Base-by-base conservation (phyloP, 2,797 vertebrate species). In the Oryzias dopingdopingensis region DNA sequence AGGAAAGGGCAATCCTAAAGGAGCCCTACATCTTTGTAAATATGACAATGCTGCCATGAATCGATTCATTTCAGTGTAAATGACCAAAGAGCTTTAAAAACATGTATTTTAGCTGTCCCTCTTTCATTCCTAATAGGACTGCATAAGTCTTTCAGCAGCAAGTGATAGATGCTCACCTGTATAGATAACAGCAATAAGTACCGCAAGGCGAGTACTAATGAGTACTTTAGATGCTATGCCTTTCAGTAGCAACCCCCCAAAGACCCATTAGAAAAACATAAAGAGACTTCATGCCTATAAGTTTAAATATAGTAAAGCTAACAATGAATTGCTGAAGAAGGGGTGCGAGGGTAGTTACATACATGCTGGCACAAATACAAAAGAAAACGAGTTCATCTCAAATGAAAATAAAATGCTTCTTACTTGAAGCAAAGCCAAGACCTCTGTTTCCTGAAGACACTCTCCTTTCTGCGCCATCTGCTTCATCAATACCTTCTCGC, bases 381-480 rank as follows among this genome's bases (percentile, higher is more conserved):
- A 40, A 20, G 63, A 51, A 66, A 17, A 29, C 14, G 12, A 71
- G 40, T 80, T 85, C 67, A 80, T 78, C 60, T 59, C 22, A 40
- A 79, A 67, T 54, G 69, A 82, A 84, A 81, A 81, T 68, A 76
- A 81, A 74, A 72, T 80, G 71, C 50, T 43, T 70, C 60, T 8
- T 46, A 80, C 65, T 70, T 46, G 62, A 62, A 76, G 42, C 24
- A 3, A 73, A 81, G 83, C 81, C 82, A 75, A 53, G 85, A 86
- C 76, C 77, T 83, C 70, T 70, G 77, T 77, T 86, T 84, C 76
- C 52, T 67, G 76, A 78, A 86, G 83, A 79, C 72, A 89, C 87
- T 82, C 80, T 73, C 81, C 77, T 71, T 76, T 56, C 73, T 74
- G 63, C 77, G 80, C 87, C 87, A 86, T 88, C 87, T 88, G 86